These are phyloP conservation scores for Callosobruchus maculatus DNA, from an alignment of 2,888 invertebrate genomes.

Conservation along the genomic window DNA sequence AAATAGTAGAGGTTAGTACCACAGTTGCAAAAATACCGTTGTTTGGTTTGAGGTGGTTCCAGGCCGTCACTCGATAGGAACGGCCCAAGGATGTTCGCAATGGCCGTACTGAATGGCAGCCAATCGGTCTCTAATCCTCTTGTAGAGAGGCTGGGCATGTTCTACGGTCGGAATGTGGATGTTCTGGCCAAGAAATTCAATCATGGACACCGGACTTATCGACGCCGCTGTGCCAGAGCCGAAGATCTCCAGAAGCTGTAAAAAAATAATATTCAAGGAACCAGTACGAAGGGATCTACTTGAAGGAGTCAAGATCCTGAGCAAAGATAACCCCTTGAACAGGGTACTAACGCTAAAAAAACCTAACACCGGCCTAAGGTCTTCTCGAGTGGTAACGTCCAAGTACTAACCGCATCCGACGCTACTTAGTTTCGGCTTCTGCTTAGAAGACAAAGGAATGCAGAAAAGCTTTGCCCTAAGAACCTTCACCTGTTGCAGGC, in stretches of 20 bases:
- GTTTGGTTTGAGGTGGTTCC: constrained; percentile 5
- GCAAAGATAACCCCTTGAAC: too few species aligned
- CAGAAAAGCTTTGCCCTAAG: too few species aligned
- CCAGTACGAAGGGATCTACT: too few species aligned
- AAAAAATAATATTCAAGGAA: constrained; percentile 27
- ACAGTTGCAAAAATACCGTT: constrained; percentile 14
- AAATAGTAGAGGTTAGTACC: constrained; percentile 6
- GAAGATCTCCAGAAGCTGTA: constrained; percentile 90
- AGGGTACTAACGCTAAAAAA: too few species aligned
- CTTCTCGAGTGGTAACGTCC: too few species aligned
- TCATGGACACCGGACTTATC: constrained; percentile 85
- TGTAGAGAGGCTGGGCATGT: constrained; percentile 70
- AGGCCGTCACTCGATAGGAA: constrained; percentile 54
- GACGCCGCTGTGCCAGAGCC: constrained; percentile 98
- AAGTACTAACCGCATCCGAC: too few species aligned
- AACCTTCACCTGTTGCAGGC: too few species aligned
- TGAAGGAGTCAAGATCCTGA: too few species aligned
- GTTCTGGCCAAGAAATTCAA: constrained; percentile 70
- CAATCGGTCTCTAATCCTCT: constrained; percentile 70
- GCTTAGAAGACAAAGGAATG: too few species aligned
- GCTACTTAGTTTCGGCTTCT: too few species aligned
- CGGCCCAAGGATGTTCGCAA: constrained; percentile 77
- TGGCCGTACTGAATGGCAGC: constrained; percentile 88
- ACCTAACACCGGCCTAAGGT: too few species aligned
- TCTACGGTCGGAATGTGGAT: constrained; percentile 71